Conservation (phyloP, 2,797 vertebrate genomes). For the Lepus townsendii region DNA sequence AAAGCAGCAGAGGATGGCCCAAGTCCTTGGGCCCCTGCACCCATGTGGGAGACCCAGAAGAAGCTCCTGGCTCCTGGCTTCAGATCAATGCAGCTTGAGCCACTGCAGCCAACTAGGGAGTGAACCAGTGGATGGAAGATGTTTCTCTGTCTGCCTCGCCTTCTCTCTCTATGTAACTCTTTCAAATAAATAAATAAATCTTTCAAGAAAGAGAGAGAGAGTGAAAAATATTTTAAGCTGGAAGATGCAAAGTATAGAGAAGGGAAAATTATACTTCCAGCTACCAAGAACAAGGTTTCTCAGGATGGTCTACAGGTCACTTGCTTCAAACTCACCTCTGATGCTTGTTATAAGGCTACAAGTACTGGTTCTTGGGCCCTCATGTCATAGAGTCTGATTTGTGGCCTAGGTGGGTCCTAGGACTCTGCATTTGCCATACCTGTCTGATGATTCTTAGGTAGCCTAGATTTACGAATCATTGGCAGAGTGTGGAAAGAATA, state of each 20-base stretch:
- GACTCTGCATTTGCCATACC: background rate
- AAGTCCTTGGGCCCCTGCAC: too few species aligned
- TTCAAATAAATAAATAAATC: too few species aligned
- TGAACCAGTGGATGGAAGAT: too few species aligned
- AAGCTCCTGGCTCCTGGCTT: too few species aligned
- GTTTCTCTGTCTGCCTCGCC: too few species aligned
- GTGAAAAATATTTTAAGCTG: background rate
- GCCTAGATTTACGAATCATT: background rate
- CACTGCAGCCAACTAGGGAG: too few species aligned
- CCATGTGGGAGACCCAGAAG: too few species aligned
- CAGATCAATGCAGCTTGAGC: too few species aligned
- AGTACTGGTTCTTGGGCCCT: background rate
- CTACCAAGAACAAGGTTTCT: background rate
- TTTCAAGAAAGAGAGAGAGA: background rate
- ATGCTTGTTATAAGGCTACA: background rate
- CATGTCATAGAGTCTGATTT: background rate
- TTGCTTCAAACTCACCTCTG: background rate
- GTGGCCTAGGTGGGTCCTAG: background rate
- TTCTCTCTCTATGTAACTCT: too few species aligned
- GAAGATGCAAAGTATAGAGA: background rate
- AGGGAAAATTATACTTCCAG: background rate
- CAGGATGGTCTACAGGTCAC: background rate
- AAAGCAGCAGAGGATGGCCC: too few species aligned
- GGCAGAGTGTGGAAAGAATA: background rate
- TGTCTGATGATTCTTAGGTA: background rate